These are phyloP conservation scores for Cetoscarus ocellatus DNA, from an alignment of 2,797 vertebrate species.

Conservation along the genomic window DNA sequence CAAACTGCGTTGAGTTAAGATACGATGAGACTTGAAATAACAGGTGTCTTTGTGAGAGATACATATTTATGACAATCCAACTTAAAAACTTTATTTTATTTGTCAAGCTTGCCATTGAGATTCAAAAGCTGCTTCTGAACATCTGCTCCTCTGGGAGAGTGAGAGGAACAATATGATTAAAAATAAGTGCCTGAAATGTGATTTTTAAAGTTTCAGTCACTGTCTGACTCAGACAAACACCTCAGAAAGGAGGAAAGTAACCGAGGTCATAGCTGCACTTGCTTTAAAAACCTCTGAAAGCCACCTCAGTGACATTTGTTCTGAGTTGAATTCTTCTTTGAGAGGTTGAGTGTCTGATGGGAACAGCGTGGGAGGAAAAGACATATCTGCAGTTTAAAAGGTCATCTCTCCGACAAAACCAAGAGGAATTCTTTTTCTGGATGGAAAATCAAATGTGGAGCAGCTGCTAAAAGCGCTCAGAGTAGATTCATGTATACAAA, in stretches of 20 bases:
- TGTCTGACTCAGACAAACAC: conserved; percentile 24
- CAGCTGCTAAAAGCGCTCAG: conserved; percentile 27
- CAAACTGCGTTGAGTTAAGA: neutral
- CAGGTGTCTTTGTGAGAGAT: neutral
- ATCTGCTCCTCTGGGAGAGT: neutral
- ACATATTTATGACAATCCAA: neutral
- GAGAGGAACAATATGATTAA: conserved; percentile 7
- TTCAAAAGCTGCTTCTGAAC: neutral
- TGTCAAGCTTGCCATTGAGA: neutral
- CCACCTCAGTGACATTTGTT: conserved; percentile 58
- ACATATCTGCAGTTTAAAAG: conserved; percentile 60
- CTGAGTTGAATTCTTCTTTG: conserved; percentile 26
- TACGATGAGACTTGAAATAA: neutral
- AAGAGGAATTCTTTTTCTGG: conserved; percentile 45
- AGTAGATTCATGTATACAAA: conserved; percentile 35
- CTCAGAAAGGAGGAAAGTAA: neutral
- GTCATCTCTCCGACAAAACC: conserved; percentile 54
- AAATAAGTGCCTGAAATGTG: conserved; percentile 21
- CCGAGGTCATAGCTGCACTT: conserved; percentile 25
- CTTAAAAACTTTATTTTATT: neutral
- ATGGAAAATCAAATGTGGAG: conserved; percentile 31
- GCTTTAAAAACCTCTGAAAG: conserved; percentile 35
- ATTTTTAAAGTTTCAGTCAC: conserved; percentile 17
- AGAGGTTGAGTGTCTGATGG: conserved; percentile 51
- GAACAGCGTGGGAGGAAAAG: conserved; percentile 40